Evolutionary conservation across 2,888 invertebrate species (phyloP).

Genomic region (Chironomus tentans): DNA sequence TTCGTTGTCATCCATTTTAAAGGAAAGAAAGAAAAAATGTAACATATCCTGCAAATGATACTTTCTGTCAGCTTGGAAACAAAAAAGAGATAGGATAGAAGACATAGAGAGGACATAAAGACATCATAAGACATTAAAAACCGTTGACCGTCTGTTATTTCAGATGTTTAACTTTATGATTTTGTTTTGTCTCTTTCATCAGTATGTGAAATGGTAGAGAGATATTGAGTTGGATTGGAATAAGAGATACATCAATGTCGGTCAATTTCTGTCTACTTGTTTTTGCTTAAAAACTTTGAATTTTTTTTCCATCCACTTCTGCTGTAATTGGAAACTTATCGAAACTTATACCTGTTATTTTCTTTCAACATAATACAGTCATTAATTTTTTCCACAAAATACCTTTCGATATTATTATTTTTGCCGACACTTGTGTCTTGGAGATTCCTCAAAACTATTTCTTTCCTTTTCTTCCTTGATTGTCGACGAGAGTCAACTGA

Average conservation of each 20-base stretch:
- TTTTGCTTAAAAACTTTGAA: neutral
- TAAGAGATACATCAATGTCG: neutral
- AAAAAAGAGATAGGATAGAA: neutral
- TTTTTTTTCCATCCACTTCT: neutral
- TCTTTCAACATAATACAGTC: neutral
- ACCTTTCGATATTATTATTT: neutral
- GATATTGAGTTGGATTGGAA: neutral
- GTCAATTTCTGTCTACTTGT: neutral
- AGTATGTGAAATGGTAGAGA: neutral
- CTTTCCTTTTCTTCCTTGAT: neutral
- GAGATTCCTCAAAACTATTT: neutral
- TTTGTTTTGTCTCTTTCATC: neutral
- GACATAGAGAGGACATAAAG: neutral
- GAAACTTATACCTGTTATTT: slow-evolving; percentile 8
- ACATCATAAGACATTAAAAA: slow-evolving; percentile 9
- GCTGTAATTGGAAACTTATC: too few relatives aligned
- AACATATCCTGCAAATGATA: slow-evolving; percentile 23
- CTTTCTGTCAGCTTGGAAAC: slow-evolving; percentile 10
- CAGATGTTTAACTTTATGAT: neutral
- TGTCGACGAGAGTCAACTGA: neutral
- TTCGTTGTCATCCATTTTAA: neutral
- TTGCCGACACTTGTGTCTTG: neutral
- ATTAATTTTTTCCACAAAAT: neutral
- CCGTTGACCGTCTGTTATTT: slow-evolving; percentile 25
- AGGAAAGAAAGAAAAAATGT: neutral